Base-by-base conservation (phyloP, 2,797 vertebrate genomes). In the Macropus fuliginosus region DNA sequence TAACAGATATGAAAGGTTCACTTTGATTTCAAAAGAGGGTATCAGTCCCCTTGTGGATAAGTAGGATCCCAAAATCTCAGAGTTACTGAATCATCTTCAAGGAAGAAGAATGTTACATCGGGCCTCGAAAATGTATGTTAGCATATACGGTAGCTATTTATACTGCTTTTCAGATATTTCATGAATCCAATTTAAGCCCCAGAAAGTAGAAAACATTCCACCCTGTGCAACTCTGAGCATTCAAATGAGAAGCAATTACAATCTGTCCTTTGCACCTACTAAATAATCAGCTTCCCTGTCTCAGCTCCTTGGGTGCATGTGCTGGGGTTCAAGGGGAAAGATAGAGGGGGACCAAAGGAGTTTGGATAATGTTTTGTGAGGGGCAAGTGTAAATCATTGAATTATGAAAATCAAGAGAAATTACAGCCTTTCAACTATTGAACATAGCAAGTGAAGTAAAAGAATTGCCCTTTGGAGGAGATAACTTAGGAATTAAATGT, bases 131-230 rank as follows among this genome's bases (percentile, higher is more conserved):
- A 93, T 59, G 46, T 93, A 66, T 50, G 92, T 18, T 92, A 90
- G 94, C 59, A 10, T 24, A 55, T 52, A 56, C 90, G 4, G 1
- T 90, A 96, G 90, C 92, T 97, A 94, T 93, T 95, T 95, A 54
- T 81, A 92, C n/a, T 91, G 92, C 66, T 92, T 66, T 81, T 56
- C 66, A 31, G 66, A 31, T 96, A 89, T 90, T 95, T 52, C 54
- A 40, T 0, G 24, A 91, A 74, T 89, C 59, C 28, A 12, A 0
- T 74, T 54, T 91, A 54, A 93, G 91, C 50, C 66, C 56, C 31
- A 13, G 91, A 56, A 93, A 89, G 92, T 55, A 94, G 93, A 57
- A 90, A n/a, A 21, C 46, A 11, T 6, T 28, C 18, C 55, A 66
- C 56, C 55, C 50, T 34, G 5, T 40, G 54, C 92, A 56, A 55